Base-by-base conservation (phyloP, 2,888 invertebrate genomes). In the Dromius quadrimaculatus region DNA sequence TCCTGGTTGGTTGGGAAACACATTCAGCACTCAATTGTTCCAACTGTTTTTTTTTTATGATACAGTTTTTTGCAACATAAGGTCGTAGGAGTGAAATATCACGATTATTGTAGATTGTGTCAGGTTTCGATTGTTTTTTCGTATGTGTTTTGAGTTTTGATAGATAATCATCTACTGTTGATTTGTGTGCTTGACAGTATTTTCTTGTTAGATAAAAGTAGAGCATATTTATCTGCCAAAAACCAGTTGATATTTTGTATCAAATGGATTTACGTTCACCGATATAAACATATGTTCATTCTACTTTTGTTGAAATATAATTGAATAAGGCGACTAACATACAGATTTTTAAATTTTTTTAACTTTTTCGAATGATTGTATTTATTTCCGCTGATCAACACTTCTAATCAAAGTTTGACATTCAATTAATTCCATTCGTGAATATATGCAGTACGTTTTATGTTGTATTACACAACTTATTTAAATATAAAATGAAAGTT, bases 201-300 rank as follows among this genome's bases (percentile, higher is more conserved):
- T 61, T 61, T 61, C 11, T 59, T 38, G 11, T 19, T 41, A 61
- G 38, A 61, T 61, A 61, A 23, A 61, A 61, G 20, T 41, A 23
- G 61, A 20, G 22, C 61, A 38, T 38, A 38, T 61, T 36, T 61
- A 41, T 61, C 36, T 34, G 13, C 13, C 2, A 3, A 23, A 13
- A 28, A 28, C 50, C 13, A 54, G 50, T 28, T 54, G 11, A 9
- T 22, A 9, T 23, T 54, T 54, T 54, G 28, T 54, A 28, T 28
- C 23, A 9, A 11, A 23, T 11, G n/a, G 23, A 50, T 50, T 22
- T 50, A 13, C 23, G 50, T 54, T 54, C 15, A 54, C 50, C n/a
- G n/a, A n/a, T n/a, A n/a, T n/a, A n/a, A n/a, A n/a, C n/a, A n/a
- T n/a, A n/a, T n/a, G n/a, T n/a, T n/a, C n/a, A n/a, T n/a, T n/a